A percentile compares a stretch with the other conserved stretches of the same genome.
Conservation (phyloP, 1,140 invertebrate genomes). For the Probaryconus sp. region DNA sequence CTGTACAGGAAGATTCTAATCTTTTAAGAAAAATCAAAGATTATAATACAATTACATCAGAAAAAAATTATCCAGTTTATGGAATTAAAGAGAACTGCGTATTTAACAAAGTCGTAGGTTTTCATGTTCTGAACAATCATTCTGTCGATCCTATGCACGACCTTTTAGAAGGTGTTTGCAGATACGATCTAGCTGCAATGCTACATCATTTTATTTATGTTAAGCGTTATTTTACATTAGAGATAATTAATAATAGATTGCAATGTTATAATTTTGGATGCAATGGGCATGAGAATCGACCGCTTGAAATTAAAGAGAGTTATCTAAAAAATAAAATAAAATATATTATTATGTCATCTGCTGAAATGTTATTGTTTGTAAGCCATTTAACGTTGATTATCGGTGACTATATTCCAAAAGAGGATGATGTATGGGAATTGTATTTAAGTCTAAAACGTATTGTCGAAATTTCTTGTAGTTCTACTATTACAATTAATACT, state of each 20-base stretch:
- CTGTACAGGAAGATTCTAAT: not conserved
- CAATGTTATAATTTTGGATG: not conserved
- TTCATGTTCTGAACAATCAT: conserved; percentile 68
- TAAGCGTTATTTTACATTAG: conserved; percentile 59
- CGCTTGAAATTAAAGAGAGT: conserved; percentile 7
- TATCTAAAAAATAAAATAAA: conserved; percentile 43
- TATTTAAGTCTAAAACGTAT: conserved; percentile 2
- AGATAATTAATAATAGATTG: conserved; percentile 8
- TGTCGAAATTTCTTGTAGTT: too few species aligned
- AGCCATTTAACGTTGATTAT: conserved; percentile 59
- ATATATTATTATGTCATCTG: conserved; percentile 56
- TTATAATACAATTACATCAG: not conserved
- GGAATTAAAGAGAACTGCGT: conserved; percentile 68
- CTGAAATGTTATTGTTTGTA: conserved; percentile 63
- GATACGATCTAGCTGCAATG: conserved; percentile 65
- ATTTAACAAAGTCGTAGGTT: conserved; percentile 56
- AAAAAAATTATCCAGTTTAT: conserved; percentile 6
- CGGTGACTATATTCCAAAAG: conserved; percentile 53
- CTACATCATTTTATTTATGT: conserved; percentile 60
- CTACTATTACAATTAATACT: too few species aligned
- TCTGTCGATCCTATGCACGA: conserved; percentile 72
- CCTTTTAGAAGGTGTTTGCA: conserved; percentile 69
- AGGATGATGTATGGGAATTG: conserved; percentile 51
- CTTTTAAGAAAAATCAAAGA: not conserved
- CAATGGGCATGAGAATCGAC: not conserved